These are phyloP conservation scores for Ceratotherium simum DNA, from an alignment of 2,113 vertebrate genomes.

Conservation along the genomic window DNA sequence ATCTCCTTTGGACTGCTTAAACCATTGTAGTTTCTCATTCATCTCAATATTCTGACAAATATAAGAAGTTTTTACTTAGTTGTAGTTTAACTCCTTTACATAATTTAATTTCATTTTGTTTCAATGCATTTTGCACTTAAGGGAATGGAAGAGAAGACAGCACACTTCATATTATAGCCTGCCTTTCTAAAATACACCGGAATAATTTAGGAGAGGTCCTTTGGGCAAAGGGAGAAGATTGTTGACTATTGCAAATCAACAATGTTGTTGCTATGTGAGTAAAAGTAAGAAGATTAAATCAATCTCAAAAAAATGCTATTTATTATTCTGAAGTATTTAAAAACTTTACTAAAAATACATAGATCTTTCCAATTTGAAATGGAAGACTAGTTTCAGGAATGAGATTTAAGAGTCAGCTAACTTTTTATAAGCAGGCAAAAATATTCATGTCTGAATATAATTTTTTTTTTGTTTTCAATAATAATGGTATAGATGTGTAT, in stretches of 20 bases:
- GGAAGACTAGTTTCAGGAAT: conserved; percentile 22
- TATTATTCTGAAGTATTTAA: conserved; percentile 51
- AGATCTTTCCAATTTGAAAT: conserved; percentile 53
- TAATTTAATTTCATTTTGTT: conserved; percentile 48
- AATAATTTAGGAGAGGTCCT: not conserved
- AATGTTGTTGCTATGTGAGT: not conserved
- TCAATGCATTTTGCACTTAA: not conserved
- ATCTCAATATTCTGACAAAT: conserved; percentile 48
- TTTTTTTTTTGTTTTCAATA: conserved; percentile 15
- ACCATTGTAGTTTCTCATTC: not conserved
- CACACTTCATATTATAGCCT: not conserved
- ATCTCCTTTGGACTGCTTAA: conserved; percentile 3
- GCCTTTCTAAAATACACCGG: not conserved
- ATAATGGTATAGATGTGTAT: not conserved
- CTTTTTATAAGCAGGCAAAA: conserved; percentile 55
- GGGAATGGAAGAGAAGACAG: not conserved
- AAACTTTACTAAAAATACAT: conserved; percentile 57
- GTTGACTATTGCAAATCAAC: not conserved
- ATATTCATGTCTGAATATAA: not conserved
- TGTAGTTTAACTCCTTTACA: not conserved
- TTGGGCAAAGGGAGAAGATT: not conserved
- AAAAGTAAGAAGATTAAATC: conserved; percentile 55
- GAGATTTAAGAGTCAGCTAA: conserved; percentile 28
- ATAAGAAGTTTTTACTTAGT: not conserved
- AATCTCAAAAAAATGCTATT: conserved; percentile 17